phyloP scores from a whole-genome alignment of 2,113 vertebrate species.

The Butorides virescens region DNA sequence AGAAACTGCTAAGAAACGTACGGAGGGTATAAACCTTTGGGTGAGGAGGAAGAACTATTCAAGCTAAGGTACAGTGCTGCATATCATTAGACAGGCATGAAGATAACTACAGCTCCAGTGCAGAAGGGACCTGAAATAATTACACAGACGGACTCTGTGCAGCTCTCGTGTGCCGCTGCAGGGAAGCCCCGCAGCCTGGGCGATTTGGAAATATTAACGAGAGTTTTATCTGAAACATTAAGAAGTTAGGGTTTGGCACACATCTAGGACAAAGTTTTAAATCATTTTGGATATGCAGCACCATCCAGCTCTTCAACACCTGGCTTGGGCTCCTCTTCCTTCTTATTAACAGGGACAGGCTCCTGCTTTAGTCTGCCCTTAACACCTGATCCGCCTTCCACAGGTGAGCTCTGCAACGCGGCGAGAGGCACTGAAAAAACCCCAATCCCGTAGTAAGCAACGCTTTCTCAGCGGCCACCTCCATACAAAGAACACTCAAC shows the following conservation, averaged over 20 bases:
- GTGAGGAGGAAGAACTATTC: neutral
- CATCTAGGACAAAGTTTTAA: neutral
- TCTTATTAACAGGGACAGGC: rapidly evolving
- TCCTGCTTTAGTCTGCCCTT: neutral
- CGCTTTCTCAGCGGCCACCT: rapidly evolving
- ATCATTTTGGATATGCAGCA: neutral
- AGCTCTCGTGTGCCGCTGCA: neutral
- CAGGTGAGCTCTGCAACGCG: rapidly evolving
- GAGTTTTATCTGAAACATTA: neutral
- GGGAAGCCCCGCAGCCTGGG: neutral
- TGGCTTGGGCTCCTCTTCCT: neutral
- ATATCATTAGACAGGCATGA: neutral
- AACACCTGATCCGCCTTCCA: neutral
- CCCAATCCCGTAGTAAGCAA: neutral
- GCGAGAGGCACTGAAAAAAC: neutral
- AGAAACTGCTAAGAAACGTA: neutral
- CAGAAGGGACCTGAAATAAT: neutral
- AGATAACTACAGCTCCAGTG: neutral
- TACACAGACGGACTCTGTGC: neutral
- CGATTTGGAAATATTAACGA: neutral
- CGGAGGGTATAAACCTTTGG: neutral
- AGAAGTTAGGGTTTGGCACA: neutral
- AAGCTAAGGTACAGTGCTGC: neutral
- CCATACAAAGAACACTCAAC: neutral
- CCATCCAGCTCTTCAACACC: neutral